A percentile compares a stretch with the other conserved stretches of the same genome.
Evolutionary conservation across 2,113 vertebrate genomes (phyloP).

Genomic region (Rallus limicola): DNA sequence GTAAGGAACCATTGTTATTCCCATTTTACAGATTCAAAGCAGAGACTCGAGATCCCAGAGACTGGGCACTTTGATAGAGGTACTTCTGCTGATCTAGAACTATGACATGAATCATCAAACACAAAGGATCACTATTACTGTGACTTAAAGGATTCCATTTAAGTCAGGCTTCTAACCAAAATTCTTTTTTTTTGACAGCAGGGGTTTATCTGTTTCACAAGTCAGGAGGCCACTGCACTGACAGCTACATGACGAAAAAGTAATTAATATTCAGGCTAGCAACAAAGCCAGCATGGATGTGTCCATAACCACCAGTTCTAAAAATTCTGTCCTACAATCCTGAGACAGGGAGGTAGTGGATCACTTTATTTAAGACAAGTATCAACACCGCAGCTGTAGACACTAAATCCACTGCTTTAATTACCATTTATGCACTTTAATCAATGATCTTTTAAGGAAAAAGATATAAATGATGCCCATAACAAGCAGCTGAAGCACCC

Average conservation of each 20-base stretch:
- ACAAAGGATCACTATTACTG: background rate
- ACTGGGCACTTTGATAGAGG: background rate
- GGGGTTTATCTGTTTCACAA: background rate
- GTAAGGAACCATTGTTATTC: accelerated
- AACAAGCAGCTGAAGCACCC: background rate
- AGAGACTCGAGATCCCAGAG: background rate
- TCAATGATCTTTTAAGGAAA: background rate
- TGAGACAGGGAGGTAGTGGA: background rate
- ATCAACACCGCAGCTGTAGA: background rate
- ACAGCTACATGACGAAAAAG: background rate
- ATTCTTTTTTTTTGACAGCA: background rate
- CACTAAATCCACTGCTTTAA: constrained; percentile 1
- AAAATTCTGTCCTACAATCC: background rate
- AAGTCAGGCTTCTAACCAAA: background rate
- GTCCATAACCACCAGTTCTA: background rate
- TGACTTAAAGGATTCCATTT: background rate
- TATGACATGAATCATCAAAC: background rate
- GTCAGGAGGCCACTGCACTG: background rate
- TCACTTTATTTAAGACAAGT: background rate
- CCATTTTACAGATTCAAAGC: background rate
- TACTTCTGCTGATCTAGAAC: background rate
- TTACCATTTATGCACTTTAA: background rate
- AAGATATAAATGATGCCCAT: background rate
- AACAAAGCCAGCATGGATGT: background rate
- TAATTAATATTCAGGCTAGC: background rate